Evolutionary conservation across 2,797 vertebrate genomes (phyloP), one percentile per base, ranked within the genome.

Genomic region (Selene dorsalis): DNA sequence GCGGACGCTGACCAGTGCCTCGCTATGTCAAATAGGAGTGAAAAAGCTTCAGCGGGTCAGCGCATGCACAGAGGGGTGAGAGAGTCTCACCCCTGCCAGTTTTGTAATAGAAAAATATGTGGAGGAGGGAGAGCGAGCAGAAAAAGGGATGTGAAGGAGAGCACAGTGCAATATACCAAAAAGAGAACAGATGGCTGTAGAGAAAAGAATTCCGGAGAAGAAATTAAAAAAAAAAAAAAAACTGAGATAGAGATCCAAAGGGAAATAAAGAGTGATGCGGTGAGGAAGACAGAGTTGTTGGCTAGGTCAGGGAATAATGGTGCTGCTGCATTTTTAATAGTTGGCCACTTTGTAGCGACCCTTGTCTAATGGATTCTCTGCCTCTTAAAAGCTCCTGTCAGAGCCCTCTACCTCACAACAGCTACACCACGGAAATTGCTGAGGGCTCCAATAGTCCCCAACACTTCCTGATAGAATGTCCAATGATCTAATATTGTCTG

Each of bases 321-420:
- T 88, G 91, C 92, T 95, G 87, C 92, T 95, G 93, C 93, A 95
- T 95, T 95, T 95, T 95, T 95, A 95, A 95, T 95, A 93, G 93
- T 92, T 90, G 87, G 91, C 94, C 92, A 95, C 94, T 95, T 95
- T 95, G 93, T 93, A 93, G 90, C 89, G 89, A 94, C 93, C 93
- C 90, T 87, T 87, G 91, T 92, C 93, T 95, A 94, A 95, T 93
- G 94, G 94, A 94, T 95, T 94, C 89, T 89, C 91, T 90, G 86
- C 93, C 91, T 94, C 93, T 93, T 94, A 94, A 93, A 93, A 93
- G 91, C 87, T 87, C 82, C 85, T 88, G 91, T 91, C 91, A 88
- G 85, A 89, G 89, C 85, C 87, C 82, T 91, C 87, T 80, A 82
- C 85, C 83, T 91, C 91, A 85, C n/a, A 89, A 89, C 80, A 82